Percentiles rank a stretch among this genome's conserved stretches.
These are phyloP conservation scores for Xenopus petersii DNA, from an alignment of 2,797 vertebrate species.

Conservation along the genomic window DNA sequence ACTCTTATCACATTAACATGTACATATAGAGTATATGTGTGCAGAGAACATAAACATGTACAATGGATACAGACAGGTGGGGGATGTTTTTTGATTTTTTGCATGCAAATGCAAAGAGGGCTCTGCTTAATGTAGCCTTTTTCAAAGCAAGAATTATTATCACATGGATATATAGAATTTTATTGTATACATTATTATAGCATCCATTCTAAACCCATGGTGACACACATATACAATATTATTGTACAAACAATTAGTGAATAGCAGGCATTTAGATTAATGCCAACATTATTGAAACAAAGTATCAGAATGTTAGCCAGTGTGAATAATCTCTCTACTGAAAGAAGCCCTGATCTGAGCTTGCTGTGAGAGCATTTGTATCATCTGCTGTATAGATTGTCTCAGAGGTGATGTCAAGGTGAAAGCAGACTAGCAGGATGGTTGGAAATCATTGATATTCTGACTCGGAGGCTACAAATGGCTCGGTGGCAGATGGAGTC, in stretches of 20 bases:
- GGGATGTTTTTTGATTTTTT: too few species aligned
- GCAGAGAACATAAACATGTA: too few species aligned
- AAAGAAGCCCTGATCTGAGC: slow-evolving; percentile 52
- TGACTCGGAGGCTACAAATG: slow-evolving; percentile 87
- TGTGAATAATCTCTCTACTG: slow-evolving; percentile 19
- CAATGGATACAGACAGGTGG: too few species aligned
- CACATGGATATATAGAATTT: too few species aligned
- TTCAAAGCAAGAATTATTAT: too few species aligned
- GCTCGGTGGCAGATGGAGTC: slow-evolving; percentile 92
- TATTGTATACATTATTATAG: too few species aligned
- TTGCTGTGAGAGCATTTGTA: slow-evolving; percentile 50
- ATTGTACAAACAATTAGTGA: background rate
- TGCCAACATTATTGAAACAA: slow-evolving; percentile 6
- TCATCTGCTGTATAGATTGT: slow-evolving; percentile 68
- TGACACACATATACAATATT: too few species aligned
- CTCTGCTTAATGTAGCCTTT: too few species aligned
- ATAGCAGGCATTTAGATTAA: background rate
- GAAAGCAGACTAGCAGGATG: slow-evolving; percentile 79
- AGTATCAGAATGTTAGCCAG: slow-evolving; percentile 2
- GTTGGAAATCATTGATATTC: slow-evolving; percentile 96
- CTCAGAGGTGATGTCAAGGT: slow-evolving; percentile 89
- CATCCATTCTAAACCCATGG: too few species aligned
- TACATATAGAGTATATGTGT: too few species aligned
- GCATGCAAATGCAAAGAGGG: too few species aligned
- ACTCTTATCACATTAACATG: too few species aligned